Base-by-base conservation (phyloP, 2,888 invertebrate genomes). In the Trichopria drosophilae region DNA sequence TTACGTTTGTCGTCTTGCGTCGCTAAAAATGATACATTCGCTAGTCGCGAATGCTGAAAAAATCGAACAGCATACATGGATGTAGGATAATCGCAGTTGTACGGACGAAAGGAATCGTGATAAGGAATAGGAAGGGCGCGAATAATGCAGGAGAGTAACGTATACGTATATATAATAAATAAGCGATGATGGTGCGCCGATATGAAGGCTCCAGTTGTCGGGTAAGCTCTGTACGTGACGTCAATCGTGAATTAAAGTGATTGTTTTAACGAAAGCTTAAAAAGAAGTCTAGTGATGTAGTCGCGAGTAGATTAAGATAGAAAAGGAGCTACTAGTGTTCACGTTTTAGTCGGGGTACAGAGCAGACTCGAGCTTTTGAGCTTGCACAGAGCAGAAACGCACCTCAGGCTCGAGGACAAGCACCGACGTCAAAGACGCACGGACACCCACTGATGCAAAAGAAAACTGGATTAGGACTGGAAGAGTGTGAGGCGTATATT, bases 341-440 rank as follows among this genome's bases (percentile, higher is more conserved):
- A 59, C 63, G 61, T 60, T 54, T 56, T 65, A 59, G 67, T 71
- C 72, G 70, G 49, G 67, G 73, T 72, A 74, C 73, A 73, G 74
- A 72, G 67, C 71, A 66, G 65, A 71, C 9, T 32, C 7, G 29
- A 56, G 37, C 46, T 51, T 41, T n/a, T 60, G 65, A 68, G 68
- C 64, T 67, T 67, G 64, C 66, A 65, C 61, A 62, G 62, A 63
- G 63, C 67, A 64, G 63, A 57, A 65, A 63, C 67, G 69, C 72
- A 74, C 73, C 73, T 73, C 73, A 62, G 75, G 69, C 74, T 73
- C 71, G 69, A 73, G 75, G 75, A 75, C 73, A 73, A 74, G 74
- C 71, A 65, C 67, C 64, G 64, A 66, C 69, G 66, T 70, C 66
- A 64, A 62, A 63, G 60, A 51, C 65, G 65, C 60, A 61, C 61